Percentiles rank a stretch among this genome's conserved stretches.
Evolutionary conservation across 2,888 invertebrate species (phyloP).

Genomic region (Leucophenga montana): DNA sequence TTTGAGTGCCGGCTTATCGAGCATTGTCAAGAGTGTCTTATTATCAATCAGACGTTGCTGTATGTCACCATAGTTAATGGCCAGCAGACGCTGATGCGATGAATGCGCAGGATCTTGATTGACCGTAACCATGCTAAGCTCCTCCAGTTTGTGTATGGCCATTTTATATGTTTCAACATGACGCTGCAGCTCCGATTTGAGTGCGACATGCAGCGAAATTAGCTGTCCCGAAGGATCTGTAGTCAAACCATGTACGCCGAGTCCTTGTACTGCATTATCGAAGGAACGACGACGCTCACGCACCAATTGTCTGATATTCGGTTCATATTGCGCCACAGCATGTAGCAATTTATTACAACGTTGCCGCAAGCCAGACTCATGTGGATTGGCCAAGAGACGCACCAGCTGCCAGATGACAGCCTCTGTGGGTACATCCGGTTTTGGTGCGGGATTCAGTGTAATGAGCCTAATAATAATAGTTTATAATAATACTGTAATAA

Average conservation of each 20-base stretch:
- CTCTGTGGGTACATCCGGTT: slow-evolving; percentile 82
- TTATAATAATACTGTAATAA: too few relatives aligned
- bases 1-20: slow-evolving; percentile 86
- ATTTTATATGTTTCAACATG: slow-evolving; percentile 90
- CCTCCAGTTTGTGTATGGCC: slow-evolving; percentile 89
- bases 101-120: slow-evolving; percentile 86
- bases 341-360: slow-evolving; percentile 78
- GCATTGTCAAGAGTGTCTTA: slow-evolving; percentile 87
- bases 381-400: slow-evolving; percentile 78
- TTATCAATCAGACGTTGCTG: slow-evolving; percentile 93
- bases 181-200: slow-evolving; percentile 87
- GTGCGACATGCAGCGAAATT: slow-evolving; percentile 86
- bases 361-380: slow-evolving; percentile 78
- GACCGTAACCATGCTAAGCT: slow-evolving; percentile 77
- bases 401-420: slow-evolving; percentile 90
- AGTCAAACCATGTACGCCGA: slow-evolving; percentile 90
- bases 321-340: slow-evolving; percentile 78
- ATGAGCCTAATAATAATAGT: slow-evolving; percentile 66
- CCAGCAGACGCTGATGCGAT: slow-evolving; percentile 90
- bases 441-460: slow-evolving; percentile 74
- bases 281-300: slow-evolving; percentile 81
- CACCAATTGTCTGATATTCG: slow-evolving; percentile 80
- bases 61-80: slow-evolving; percentile 87
- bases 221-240: slow-evolving; percentile 79
- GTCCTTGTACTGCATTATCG: slow-evolving; percentile 88